A percentile compares a stretch with the other conserved stretches of the same genome.
Evolutionary conservation across 2,888 invertebrate genomes (phyloP).

Genomic region (Aquatica leii): DNA sequence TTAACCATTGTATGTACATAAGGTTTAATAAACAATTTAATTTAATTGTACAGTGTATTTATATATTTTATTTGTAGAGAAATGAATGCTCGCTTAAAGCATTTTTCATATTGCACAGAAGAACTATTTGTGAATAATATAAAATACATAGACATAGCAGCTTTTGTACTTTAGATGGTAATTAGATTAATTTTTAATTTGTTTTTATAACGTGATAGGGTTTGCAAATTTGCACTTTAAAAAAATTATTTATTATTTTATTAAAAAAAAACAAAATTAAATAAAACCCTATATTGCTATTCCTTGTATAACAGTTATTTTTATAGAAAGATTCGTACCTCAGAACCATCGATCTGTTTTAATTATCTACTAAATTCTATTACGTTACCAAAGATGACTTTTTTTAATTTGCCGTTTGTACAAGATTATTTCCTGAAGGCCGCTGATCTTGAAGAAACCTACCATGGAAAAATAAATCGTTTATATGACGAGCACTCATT

Average conservation of each 20-base stretch:
- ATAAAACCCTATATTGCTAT: not conserved
- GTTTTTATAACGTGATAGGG: conserved; percentile 48
- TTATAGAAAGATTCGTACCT: conserved; percentile 22
- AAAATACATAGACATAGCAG: conserved; percentile 50
- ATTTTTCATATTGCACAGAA: conserved; percentile 24
- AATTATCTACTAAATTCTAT: conserved; percentile 2
- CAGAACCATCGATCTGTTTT: not conserved
- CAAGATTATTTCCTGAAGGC: too few species aligned
- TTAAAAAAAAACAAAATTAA: conserved; percentile 13
- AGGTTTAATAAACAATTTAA: conserved; percentile 12
- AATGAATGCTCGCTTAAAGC: conserved; percentile 20
- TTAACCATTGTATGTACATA: conserved; percentile 14
- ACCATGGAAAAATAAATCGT: too few species aligned
- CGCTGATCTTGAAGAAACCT: too few species aligned
- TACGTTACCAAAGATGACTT: conserved; percentile 28
- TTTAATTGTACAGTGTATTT: conserved; percentile 29
- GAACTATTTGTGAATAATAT: conserved; percentile 37
- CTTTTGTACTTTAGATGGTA: conserved; percentile 53
- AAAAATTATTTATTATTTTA: conserved; percentile 43
- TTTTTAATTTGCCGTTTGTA: too few species aligned
- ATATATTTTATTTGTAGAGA: conserved; percentile 15
- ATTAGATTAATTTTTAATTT: conserved; percentile 45
- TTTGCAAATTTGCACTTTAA: conserved; percentile 34
- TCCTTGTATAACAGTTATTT: conserved; percentile 34
- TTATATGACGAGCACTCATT: too few species aligned